Conservation (phyloP, 2,113 vertebrate species). For the Opisthocomus hoazin region DNA sequence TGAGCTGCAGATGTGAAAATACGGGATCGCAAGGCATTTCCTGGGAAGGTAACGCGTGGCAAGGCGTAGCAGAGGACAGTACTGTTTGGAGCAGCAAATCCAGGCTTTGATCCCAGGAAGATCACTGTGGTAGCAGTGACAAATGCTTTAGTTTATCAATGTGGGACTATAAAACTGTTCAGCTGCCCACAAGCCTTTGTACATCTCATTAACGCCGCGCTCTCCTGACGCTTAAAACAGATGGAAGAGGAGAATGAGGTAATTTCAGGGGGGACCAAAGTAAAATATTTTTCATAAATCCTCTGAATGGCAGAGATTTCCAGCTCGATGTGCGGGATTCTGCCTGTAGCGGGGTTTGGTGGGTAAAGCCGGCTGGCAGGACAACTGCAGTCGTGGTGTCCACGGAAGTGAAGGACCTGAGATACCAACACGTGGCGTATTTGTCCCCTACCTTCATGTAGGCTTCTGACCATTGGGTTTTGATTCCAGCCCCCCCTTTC, state of each 20-base stretch:
- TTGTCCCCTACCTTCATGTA: not conserved
- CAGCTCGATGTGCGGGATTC: not conserved
- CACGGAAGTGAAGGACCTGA: not conserved
- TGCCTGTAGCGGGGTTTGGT: not conserved
- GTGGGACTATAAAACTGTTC: conserved; percentile 31
- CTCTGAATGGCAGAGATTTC: not conserved
- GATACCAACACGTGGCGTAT: fast-evolving
- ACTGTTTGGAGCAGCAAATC: not conserved
- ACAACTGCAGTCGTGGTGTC: not conserved
- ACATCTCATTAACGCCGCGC: conserved; percentile 18
- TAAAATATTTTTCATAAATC: conserved; percentile 16
- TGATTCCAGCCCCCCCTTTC: not conserved
- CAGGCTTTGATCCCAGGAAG: conserved; percentile 27
- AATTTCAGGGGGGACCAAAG: conserved; percentile 9
- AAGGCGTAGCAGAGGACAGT: not conserved
- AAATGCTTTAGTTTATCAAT: conserved; percentile 41
- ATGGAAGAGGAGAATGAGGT: conserved; percentile 18
- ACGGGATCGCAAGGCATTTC: not conserved
- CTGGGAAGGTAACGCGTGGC: fast-evolving
- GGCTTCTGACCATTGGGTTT: not conserved
- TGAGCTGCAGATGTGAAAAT: not conserved
- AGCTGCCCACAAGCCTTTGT: conserved; percentile 23
- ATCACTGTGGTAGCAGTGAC: conserved; percentile 6
- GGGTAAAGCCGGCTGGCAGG: not conserved
- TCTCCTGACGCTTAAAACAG: not conserved